phyloP scores from a whole-genome alignment of 2,113 vertebrate genomes.

The Ageneiosus marmoratus region DNA sequence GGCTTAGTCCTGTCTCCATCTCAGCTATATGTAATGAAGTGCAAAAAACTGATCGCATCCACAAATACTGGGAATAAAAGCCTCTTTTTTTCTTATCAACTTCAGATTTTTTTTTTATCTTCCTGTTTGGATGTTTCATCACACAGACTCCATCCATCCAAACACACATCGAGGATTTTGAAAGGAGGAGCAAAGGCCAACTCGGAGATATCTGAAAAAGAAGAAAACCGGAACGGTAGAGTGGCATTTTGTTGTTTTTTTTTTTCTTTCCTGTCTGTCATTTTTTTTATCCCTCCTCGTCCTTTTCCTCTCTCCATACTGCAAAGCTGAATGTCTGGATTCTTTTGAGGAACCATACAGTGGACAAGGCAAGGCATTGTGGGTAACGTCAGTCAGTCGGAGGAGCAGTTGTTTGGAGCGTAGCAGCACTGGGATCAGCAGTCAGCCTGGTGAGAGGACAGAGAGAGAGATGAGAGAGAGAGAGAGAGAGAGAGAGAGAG shows the following conservation, averaged over 20 bases:
- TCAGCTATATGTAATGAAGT: constrained; percentile 74
- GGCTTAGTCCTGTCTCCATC: constrained; percentile 76
- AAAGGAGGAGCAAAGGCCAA: constrained; percentile 78
- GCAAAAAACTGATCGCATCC: constrained; percentile 79
- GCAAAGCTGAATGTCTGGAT: constrained; percentile 73
- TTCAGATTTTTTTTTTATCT: constrained; percentile 34
- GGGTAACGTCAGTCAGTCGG: constrained; percentile 72
- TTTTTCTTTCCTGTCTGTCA: constrained; percentile 50
- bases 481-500: no score
- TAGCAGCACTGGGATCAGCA: constrained; percentile 73
- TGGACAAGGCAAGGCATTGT: constrained; percentile 83
- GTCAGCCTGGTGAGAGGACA: constrained; percentile 30
- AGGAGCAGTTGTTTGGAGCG: constrained; percentile 77
- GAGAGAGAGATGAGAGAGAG: constrained; percentile 42
- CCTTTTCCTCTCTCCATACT: constrained; percentile 57
- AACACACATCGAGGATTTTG: constrained; percentile 76
- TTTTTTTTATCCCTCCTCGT: constrained; percentile 55
- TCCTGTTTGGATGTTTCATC: constrained; percentile 53
- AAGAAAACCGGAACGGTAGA: constrained; percentile 78
- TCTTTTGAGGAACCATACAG: constrained; percentile 77
- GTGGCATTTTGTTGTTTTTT: constrained; percentile 72
- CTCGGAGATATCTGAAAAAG: constrained; percentile 73
- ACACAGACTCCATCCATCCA: constrained; percentile 74
- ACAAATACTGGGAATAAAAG: constrained; percentile 79
- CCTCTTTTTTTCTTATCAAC: constrained; percentile 57